Conservation (phyloP, 2,113 vertebrate genomes). For the Sprattus sprattus region DNA sequence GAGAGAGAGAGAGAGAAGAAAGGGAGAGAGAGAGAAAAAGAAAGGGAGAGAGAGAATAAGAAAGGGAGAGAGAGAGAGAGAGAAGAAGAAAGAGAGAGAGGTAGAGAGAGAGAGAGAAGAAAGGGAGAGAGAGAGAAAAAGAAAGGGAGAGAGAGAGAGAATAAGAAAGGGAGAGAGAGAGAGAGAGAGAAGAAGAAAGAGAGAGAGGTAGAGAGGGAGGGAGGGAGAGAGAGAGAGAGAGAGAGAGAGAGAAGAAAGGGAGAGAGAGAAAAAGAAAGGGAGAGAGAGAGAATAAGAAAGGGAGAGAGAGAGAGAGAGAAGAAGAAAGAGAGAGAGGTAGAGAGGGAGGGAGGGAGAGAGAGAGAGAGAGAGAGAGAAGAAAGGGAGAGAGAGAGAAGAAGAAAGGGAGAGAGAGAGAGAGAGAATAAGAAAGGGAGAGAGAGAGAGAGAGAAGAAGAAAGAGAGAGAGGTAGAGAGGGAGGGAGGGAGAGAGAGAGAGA, state of each 20-base stretch:
- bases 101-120: background rate
- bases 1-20: conserved; percentile 8
- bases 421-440: background rate
- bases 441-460: background rate
- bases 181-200: background rate
- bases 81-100: too few species aligned
- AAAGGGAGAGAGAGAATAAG: background rate
- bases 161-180: background rate
- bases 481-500: background rate
- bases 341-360: background rate
- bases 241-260: too few species aligned
- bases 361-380: conserved; percentile 4
- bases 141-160: background rate
- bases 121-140: background rate
- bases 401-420: too few species aligned
- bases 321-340: background rate
- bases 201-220: background rate
- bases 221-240: background rate
- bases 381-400: background rate
- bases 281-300: too few species aligned
- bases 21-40: too few species aligned
- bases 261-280: background rate
- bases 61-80: background rate
- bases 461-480: conserved; percentile 7
- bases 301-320: background rate